A percentile compares a stretch with the other conserved stretches of the same genome.
Evolutionary conservation across 2,888 invertebrate genomes (phyloP).

Genomic region (Electrophaes corylata): DNA sequence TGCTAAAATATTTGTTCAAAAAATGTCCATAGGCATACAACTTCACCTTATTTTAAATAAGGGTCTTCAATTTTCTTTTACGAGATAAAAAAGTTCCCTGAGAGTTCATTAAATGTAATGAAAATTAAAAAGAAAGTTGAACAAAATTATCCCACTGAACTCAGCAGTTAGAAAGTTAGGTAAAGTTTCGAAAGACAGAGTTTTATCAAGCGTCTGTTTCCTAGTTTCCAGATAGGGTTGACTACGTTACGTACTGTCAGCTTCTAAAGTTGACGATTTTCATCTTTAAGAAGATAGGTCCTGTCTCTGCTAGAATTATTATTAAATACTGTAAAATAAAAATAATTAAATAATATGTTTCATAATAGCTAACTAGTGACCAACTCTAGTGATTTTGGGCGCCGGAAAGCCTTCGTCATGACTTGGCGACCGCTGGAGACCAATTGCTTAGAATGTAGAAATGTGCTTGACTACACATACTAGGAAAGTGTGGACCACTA

Average conservation of each 20-base stretch:
- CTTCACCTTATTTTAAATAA: background rate
- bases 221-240: background rate
- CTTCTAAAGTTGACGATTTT: background rate
- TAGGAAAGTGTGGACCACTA: too few species aligned
- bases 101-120: conserved; percentile 10
- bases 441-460: too few species aligned
- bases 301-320: too few species aligned
- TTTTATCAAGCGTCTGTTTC: background rate
- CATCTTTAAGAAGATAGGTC: too few species aligned
- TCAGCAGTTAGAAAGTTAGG: conserved; percentile 1
- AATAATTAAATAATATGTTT: too few species aligned
- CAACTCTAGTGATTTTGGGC: too few species aligned
- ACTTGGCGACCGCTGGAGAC: too few species aligned
- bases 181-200: background rate
- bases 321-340: too few species aligned
- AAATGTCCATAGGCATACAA: background rate
- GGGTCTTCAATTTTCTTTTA: background rate
- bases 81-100: background rate
- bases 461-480: too few species aligned
- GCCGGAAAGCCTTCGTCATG: too few species aligned
- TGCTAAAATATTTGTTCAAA: background rate
- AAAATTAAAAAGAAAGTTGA: conserved; percentile 14
- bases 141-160: conserved; percentile 3
- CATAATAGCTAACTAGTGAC: too few species aligned
- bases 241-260: background rate